Percentiles rank a stretch among this genome's conserved stretches.
Evolutionary conservation across 1,140 invertebrate species (phyloP).

Genomic region (Lepidotrigona ventralis): DNA sequence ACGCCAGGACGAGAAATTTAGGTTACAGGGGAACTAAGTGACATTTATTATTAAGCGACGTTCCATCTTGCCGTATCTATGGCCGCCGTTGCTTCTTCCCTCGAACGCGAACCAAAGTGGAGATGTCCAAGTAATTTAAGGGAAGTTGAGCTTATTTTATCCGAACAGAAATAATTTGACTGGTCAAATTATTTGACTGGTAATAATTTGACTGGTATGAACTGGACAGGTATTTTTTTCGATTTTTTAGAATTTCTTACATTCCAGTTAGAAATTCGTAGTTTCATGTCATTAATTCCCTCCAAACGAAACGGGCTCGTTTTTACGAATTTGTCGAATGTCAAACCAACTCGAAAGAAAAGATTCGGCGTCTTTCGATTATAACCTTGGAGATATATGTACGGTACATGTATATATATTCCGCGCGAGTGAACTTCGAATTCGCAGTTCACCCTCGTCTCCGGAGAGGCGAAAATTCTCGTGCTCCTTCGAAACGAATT

Average conservation of each 20-base stretch:
- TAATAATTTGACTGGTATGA: background rate
- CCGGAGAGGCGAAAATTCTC: background rate
- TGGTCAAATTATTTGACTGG: background rate
- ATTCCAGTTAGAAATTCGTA: too few species aligned
- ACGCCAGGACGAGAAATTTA: background rate
- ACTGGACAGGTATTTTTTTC: too few species aligned
- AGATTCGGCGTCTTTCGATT: too few species aligned
- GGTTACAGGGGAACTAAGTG: background rate
- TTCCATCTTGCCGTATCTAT: background rate
- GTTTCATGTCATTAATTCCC: too few species aligned
- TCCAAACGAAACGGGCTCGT: too few species aligned
- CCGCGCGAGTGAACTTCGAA: background rate
- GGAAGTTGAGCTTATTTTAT: background rate
- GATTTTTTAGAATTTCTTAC: too few species aligned
- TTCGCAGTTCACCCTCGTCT: background rate
- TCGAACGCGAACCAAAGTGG: background rate
- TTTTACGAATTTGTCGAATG: too few species aligned
- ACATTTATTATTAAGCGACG: slow-evolving; percentile 26
- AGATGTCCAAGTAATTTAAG: background rate
- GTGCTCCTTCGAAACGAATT: background rate
- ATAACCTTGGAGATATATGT: too few species aligned
- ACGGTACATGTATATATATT: too few species aligned
- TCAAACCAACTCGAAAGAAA: too few species aligned
- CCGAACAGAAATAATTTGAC: background rate
- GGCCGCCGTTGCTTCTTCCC: background rate